A percentile compares a stretch with the other conserved stretches of the same genome.
Evolutionary conservation across 2,888 invertebrate genomes (phyloP).

Genomic region (Loripinus fragilis): DNA sequence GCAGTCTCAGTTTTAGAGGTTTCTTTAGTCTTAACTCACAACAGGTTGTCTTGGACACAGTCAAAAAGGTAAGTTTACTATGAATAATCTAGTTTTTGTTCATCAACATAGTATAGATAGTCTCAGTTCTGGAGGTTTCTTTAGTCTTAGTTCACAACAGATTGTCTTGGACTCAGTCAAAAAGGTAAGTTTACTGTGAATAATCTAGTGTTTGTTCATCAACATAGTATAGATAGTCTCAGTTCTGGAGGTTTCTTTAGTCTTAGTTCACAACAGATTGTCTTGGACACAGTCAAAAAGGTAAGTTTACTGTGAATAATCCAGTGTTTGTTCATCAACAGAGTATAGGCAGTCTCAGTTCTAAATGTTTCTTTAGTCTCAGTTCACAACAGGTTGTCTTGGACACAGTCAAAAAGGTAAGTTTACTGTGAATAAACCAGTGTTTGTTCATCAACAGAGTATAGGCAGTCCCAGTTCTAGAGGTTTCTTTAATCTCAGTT

Average conservation of each 20-base stretch:
- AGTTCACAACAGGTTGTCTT: constrained; percentile 80
- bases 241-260: constrained; percentile 67
- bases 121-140: constrained; percentile 59
- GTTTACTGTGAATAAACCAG: no score
- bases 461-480: no score
- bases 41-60: constrained; percentile 82
- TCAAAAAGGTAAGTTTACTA: constrained; percentile 79
- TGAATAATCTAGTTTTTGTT: constrained; percentile 55
- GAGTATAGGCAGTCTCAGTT: not conserved
- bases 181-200: no score
- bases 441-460: no score
- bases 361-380: constrained; percentile 72
- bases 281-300: constrained; percentile 83
- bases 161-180: no score
- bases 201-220: constrained; percentile 69
- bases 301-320: constrained; percentile 81
- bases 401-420: constrained; percentile 82
- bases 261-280: constrained; percentile 78
- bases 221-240: constrained; percentile 1
- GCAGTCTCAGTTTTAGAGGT: constrained; percentile 23
- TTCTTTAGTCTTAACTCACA: constrained; percentile 76
- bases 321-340: constrained; percentile 65
- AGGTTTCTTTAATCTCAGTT: no score
- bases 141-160: no score
- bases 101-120: constrained; percentile 6